A percentile compares a stretch with the other conserved stretches of the same genome.
phyloP scores from a whole-genome alignment of 1,140 invertebrate genomes.

The Metopolophium dirhodum region DNA sequence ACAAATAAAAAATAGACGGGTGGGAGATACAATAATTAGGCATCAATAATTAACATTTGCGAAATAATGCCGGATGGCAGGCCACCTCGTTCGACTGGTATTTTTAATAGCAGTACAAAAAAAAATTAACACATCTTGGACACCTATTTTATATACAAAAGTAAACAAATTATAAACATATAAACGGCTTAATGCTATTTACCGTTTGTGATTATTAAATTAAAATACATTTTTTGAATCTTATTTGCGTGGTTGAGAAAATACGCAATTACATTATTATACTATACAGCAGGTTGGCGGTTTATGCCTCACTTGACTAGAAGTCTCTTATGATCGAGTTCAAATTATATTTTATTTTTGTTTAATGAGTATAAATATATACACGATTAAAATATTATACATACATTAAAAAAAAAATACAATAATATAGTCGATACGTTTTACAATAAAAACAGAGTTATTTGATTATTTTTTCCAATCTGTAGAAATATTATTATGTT shows the following conservation, averaged over 20 bases:
- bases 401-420: background rate
- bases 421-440: background rate
- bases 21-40: background rate
- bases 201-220: background rate
- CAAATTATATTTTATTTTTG: background rate
- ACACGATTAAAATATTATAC: background rate
- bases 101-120: background rate
- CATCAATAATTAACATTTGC: background rate
- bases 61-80: background rate
- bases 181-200: background rate
- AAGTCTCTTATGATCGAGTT: background rate
- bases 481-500: background rate
- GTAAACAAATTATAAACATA: background rate
- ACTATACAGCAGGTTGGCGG: background rate
- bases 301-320: conserved; percentile 14
- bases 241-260: background rate
- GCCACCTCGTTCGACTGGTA: background rate
- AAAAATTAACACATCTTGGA: background rate
- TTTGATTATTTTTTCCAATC: background rate
- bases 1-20: background rate
- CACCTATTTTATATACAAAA: background rate
- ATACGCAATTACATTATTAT: background rate
- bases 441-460: background rate
- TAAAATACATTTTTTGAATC: background rate
- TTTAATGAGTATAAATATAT: background rate